Base-by-base conservation (phyloP, 2,113 vertebrate species). In the Pedionomus torquatus region DNA sequence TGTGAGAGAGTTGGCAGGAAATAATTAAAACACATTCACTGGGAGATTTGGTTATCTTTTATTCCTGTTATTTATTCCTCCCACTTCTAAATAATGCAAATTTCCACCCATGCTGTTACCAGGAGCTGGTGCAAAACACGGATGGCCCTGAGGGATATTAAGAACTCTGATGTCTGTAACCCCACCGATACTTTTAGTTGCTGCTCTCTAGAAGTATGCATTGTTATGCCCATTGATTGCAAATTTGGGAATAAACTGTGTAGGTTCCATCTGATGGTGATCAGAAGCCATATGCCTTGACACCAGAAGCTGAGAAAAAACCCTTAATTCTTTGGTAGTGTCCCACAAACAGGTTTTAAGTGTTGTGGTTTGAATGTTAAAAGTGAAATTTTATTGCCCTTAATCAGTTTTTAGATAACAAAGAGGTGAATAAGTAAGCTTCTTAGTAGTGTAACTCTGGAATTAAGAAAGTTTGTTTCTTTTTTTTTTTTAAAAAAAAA, bases 1-100 rank as follows among this genome's bases (percentile, higher is more conserved):
- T 91, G 83, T 94, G 94, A 91, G 89, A 84, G 72, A 89, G 41
- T 70, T 93, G 65, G 30, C 54, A 92, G 87, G 89, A 96, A 96
- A 71, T 92, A 86, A 95, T 84, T 96, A 81, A 91, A 90, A 63
- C 26, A 64, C 9, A n/a, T 79, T 89, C 16, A 8, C 41, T 79
- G 37, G 18, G 54, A 77, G 41, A 95, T 97, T 51, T 81, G 75
- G 41, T 80, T 92, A 66, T 86, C 77, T 85, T 90, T 92, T 84
- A n/a, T 72, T 90, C 48, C n/a, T 66, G 25, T 77, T 90, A 60
- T 72, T 90, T 79, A 88, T 94, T 87, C 87, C 72, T 93, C 72
- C 83, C 83, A 30, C 91, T 63, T 76, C n/a, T 80, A 64, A 37
- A 65, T 83, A 76, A 93, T 81, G 88, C 80, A 95, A 52, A 93